These are phyloP conservation scores for Phocides pigmalion DNA, from an alignment of 1,140 invertebrate genomes.

Conservation along the genomic window DNA sequence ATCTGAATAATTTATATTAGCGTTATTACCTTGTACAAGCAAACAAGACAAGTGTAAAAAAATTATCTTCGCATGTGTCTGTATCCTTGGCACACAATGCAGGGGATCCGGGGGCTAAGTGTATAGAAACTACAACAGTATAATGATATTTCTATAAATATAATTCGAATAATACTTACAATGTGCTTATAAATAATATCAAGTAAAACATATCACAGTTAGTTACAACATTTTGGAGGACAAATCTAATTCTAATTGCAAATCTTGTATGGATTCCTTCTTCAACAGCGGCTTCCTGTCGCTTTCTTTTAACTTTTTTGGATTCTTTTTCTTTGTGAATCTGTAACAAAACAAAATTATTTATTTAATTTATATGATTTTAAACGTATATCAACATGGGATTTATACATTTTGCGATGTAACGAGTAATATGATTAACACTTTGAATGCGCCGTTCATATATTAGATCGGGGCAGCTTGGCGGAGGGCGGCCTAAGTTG, in stretches of 20 bases:
- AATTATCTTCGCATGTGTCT: too few relatives aligned
- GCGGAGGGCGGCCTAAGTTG: too few relatives aligned
- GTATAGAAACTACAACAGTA: constrained; percentile 5
- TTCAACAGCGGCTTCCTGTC: constrained; percentile 84
- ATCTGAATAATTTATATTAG: too few relatives aligned
- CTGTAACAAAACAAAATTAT: constrained; percentile 46
- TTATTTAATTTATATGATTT: constrained; percentile 7
- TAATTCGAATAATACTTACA: constrained; percentile 72
- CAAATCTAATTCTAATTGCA: constrained; percentile 75
- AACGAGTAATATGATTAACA: too few relatives aligned
- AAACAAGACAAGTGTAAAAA: too few relatives aligned
- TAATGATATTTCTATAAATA: constrained; percentile 59
- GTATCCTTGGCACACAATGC: too few relatives aligned
- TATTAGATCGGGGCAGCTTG: too few relatives aligned
- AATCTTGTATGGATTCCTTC: constrained; percentile 82
- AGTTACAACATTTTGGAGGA: constrained; percentile 80
- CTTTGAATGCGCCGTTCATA: too few relatives aligned
- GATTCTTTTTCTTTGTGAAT: constrained; percentile 83
- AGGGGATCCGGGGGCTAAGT: too few relatives aligned
- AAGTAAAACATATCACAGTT: constrained; percentile 69
- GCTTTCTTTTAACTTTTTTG: constrained; percentile 84
- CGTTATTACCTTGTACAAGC: too few relatives aligned
- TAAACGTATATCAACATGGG: too few relatives aligned
- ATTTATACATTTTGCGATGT: too few relatives aligned
- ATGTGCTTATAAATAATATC: constrained; percentile 62